These are phyloP conservation scores for Phylloscopus collybita DNA, from an alignment of 2,797 vertebrate genomes.

Conservation along the genomic window DNA sequence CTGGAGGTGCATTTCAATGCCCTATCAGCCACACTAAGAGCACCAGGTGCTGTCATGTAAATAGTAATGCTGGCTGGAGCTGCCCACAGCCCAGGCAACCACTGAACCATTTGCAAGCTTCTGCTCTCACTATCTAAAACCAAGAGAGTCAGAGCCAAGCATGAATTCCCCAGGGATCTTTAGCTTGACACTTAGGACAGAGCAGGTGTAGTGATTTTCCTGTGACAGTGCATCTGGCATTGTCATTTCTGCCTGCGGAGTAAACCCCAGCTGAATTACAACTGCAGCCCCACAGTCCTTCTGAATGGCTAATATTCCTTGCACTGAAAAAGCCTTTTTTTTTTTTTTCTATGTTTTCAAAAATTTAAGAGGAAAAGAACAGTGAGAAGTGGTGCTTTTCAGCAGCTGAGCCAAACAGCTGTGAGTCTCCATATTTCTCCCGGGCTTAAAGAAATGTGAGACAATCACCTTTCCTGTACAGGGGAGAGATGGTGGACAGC, in stretches of 20 bases:
- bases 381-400: background rate
- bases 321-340: background rate
- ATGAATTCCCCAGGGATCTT: background rate
- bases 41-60: background rate
- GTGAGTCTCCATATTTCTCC: background rate
- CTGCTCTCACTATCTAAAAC: conserved; percentile 17
- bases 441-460: background rate
- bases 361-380: background rate
- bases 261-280: background rate
- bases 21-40: background rate
- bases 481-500: background rate
- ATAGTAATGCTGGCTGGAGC: background rate
- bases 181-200: background rate
- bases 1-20: background rate
- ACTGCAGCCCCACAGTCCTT: background rate
- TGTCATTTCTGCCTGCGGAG: background rate
- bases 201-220: conserved; percentile 9
- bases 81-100: rapidly evolving
- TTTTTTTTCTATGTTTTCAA: background rate
- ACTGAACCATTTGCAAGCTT: background rate
- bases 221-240: background rate
- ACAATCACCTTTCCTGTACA: background rate
- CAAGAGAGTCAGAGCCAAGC: background rate
- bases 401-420: background rate
- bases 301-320: background rate